phyloP scores from a whole-genome alignment of 2,113 vertebrate genomes.

The Ceratotherium simum region DNA sequence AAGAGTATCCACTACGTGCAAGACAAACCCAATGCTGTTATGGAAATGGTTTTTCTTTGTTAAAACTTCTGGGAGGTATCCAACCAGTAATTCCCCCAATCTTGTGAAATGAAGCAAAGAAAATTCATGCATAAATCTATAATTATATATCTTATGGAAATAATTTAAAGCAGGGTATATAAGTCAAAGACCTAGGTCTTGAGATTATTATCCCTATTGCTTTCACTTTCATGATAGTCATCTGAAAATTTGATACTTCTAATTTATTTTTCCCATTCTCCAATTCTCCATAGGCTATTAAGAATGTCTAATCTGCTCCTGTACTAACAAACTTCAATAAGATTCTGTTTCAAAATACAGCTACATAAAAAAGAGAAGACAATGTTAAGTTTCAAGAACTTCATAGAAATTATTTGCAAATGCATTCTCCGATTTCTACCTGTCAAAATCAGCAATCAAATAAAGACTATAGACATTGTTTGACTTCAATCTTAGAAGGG shows the following conservation, averaged over 20 bases:
- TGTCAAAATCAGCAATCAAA: not conserved
- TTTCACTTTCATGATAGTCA: not conserved
- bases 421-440: not conserved
- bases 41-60: not conserved
- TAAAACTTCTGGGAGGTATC: not conserved
- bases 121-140: not conserved
- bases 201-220: not conserved
- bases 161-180: not conserved
- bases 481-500: constrained; percentile 20
- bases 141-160: not conserved
- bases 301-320: not conserved
- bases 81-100: not conserved
- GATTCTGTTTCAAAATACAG: constrained; percentile 1
- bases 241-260: constrained; percentile 9
- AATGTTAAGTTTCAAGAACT: not conserved
- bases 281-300: not conserved
- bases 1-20: not conserved
- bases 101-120: not conserved
- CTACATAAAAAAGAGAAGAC: not conserved
- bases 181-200: not conserved
- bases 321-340: not conserved
- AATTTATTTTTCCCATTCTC: not conserved
- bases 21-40: not conserved
- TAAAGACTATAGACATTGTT: not conserved
- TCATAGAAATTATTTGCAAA: not conserved